Evolutionary conservation across 1,140 invertebrate species (phyloP).

Genomic region (Sweltsa coloradensis): DNA sequence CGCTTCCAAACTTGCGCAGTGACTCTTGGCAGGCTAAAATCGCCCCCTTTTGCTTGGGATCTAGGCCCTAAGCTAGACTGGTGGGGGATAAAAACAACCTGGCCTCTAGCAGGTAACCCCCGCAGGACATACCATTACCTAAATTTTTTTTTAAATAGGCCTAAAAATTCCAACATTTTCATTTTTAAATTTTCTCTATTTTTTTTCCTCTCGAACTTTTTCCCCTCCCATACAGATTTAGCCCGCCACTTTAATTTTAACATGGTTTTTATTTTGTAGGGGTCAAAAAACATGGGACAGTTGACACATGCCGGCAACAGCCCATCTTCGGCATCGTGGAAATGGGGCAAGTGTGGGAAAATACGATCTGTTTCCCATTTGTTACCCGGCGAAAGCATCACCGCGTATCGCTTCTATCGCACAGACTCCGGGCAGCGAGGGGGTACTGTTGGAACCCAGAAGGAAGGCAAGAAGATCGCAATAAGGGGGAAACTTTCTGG

Average conservation of each 20-base stretch:
- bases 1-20: too few relatives aligned
- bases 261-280: conserved; percentile 33
- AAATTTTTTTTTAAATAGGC: too few relatives aligned
- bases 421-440: conserved; percentile 74
- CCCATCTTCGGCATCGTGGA: conserved; percentile 98
- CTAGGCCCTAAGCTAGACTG: too few relatives aligned
- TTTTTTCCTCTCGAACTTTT: too few relatives aligned
- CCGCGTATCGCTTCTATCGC: conserved; percentile 82
- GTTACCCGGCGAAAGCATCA: conserved; percentile 96
- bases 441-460: conserved; percentile 66
- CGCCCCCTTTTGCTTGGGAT: too few relatives aligned
- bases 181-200: too few relatives aligned
- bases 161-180: too few relatives aligned
- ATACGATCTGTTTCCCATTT: conserved; percentile 92
- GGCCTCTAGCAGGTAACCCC: too few relatives aligned
- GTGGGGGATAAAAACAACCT: too few relatives aligned
- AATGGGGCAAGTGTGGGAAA: conserved; percentile 94
- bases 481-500: conserved; percentile 89
- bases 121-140: too few relatives aligned
- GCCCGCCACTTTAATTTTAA: not conserved
- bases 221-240: too few relatives aligned
- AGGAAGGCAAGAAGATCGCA: conserved; percentile 86
- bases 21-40: too few relatives aligned
- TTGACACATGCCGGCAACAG: conserved; percentile 89
- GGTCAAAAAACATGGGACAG: conserved; percentile 92